Conservation (phyloP, 2,113 vertebrate genomes). For the Bubalus kerabau region DNA sequence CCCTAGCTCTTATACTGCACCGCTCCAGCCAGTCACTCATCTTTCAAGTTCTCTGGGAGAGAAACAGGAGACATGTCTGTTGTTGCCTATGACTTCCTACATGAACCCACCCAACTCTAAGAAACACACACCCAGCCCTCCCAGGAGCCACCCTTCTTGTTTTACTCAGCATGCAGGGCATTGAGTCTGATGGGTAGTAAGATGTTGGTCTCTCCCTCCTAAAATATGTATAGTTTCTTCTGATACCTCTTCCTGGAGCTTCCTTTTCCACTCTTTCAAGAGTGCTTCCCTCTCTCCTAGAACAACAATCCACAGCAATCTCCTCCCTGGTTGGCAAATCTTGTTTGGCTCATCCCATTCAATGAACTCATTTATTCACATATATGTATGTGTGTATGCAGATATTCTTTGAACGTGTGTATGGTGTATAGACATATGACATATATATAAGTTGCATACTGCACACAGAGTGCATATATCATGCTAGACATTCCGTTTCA, state of each 20-base stretch:
- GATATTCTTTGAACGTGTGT: not conserved
- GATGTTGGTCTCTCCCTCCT: not conserved
- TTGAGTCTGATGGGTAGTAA: not conserved
- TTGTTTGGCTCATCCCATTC: not conserved
- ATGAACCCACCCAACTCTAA: not conserved
- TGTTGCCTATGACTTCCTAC: not conserved
- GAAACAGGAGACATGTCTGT: not conserved
- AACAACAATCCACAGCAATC: not conserved
- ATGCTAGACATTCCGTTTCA: not conserved
- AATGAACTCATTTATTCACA: not conserved
- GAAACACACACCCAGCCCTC: too few species aligned
- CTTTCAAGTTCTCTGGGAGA: not conserved
- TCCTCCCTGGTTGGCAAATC: not conserved
- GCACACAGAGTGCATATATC: not conserved
- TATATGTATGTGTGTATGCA: not conserved
- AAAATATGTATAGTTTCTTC: not conserved
- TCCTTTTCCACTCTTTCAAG: not conserved
- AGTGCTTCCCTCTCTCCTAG: not conserved
- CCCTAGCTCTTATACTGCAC: rapidly evolving
- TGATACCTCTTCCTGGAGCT: not conserved
- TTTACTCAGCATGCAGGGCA: not conserved
- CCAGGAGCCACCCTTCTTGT: rapidly evolving
- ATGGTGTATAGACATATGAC: not conserved
- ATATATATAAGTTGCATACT: not conserved
- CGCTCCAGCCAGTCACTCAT: too few species aligned